phyloP scores from a whole-genome alignment of 2,888 invertebrate species.

The Danaus chrysippus region DNA sequence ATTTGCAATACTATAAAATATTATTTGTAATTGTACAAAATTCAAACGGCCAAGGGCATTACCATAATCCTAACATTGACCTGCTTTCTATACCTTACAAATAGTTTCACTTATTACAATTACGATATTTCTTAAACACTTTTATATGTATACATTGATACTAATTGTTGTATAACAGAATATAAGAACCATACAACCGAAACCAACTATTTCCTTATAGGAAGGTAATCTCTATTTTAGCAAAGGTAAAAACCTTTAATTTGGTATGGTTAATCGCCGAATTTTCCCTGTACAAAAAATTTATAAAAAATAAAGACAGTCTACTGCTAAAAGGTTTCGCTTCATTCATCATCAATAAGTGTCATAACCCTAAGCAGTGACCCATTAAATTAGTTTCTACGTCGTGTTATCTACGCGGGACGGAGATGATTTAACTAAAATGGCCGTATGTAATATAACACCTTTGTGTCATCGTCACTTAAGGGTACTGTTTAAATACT shows the following conservation, averaged over 20 bases:
- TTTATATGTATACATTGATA: too few relatives aligned
- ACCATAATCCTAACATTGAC: slow-evolving; percentile 49
- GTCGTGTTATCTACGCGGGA: slow-evolving; percentile 21
- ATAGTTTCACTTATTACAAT: slow-evolving; percentile 40
- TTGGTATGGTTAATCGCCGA: slow-evolving; percentile 41
- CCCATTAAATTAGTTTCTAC: slow-evolving; percentile 56
- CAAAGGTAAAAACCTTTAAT: slow-evolving; percentile 49
- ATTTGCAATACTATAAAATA: not conserved
- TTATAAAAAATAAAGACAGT: slow-evolving; percentile 48
- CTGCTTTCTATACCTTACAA: slow-evolving; percentile 50
- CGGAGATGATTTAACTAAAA: slow-evolving; percentile 18
- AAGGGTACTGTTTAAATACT: not conserved
- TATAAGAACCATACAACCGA: too few relatives aligned
- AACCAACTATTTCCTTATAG: slow-evolving; percentile 19
- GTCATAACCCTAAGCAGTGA: slow-evolving; percentile 51
- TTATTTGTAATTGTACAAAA: not conserved
- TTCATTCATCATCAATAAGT: slow-evolving; percentile 40
- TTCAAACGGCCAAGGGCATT: slow-evolving; percentile 8
- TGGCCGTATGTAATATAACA: slow-evolving; percentile 24
- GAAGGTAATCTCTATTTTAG: slow-evolving; percentile 25
- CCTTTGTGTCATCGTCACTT: slow-evolving; percentile 25
- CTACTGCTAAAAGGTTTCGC: slow-evolving; percentile 43
- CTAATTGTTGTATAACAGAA: too few relatives aligned
- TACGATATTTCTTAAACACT: slow-evolving; percentile 26
- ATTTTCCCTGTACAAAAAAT: slow-evolving; percentile 47